Base-by-base conservation (phyloP, 2,113 vertebrate genomes). In the Piprites chloris region DNA sequence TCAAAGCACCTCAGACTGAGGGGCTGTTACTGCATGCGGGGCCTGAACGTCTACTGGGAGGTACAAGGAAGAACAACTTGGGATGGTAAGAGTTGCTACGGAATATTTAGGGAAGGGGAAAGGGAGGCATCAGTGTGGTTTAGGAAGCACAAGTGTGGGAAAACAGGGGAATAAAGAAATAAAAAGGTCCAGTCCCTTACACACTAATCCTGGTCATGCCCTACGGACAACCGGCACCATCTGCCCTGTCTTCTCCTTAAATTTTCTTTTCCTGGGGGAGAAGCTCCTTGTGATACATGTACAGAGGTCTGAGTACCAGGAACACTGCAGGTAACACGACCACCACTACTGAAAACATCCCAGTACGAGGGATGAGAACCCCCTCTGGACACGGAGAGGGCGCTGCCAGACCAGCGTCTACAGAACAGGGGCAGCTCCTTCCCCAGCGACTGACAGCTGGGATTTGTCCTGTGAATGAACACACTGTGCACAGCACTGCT, bases 311-410 rank as follows among this genome's bases (percentile, higher is more conserved):
- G 17, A 56, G 59, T 4, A 47, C 17, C 90, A 61, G 41, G 33
- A 68, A 10, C 16, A 28, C 56, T 24, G 44, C 15, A 59, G 52
- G 32, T 35, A 42, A 23, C 0, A 0, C 18, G 55, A 32, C 18
- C 62, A 68, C 26, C 55, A 6, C n/a, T 14, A 7, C 35, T 5
- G 27, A 69, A 11, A 80, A 35, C 67, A 50, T 4, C 41, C 46
- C 67, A 17, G 72, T 33, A 35, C 0, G 0, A 8, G 71, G 58
- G 44, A 72, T 1, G 20, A 72, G 72, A 12, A 41, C 53, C 67
- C 67, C 23, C 27, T 30, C 27, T 4, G 61, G 68, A 9, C 39
- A 72, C 0, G 0, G 26, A 27, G 4, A 47, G 22, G 1, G 0
- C 0, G 74, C 49, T 6, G 2, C 28, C 46, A 28, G n/a, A 61